Evolutionary conservation across 2,888 invertebrate species (phyloP).

Genomic region (Oeneis ivallda): DNA sequence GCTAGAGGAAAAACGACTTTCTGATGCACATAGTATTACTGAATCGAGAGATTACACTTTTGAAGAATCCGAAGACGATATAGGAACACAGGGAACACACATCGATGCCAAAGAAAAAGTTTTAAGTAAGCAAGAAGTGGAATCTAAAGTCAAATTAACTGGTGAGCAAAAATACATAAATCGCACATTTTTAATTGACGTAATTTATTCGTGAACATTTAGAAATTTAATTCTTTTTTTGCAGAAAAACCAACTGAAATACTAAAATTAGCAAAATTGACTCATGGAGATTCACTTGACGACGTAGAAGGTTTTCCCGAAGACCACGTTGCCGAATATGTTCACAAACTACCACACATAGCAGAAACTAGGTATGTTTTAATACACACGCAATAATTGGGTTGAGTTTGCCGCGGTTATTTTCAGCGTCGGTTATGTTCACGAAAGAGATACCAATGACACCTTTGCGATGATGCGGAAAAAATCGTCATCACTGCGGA

Average conservation of each 20-base stretch:
- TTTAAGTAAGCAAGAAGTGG: conserved; percentile 57
- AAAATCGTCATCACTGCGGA: too few relatives aligned
- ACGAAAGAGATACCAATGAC: too few relatives aligned
- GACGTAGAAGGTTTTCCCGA: conserved; percentile 79
- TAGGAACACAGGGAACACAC: conserved; percentile 71
- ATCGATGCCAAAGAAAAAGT: conserved; percentile 62
- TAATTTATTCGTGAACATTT: background rate
- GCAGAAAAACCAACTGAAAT: conserved; percentile 56
- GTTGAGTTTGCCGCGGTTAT: too few relatives aligned
- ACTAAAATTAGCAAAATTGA: conserved; percentile 60
- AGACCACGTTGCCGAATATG: conserved; percentile 72
- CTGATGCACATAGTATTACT: conserved; percentile 76
- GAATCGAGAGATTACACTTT: conserved; percentile 79
- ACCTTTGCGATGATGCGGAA: too few relatives aligned
- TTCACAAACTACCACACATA: conserved; percentile 74
- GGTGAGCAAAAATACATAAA: background rate
- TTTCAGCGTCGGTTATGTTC: too few relatives aligned
- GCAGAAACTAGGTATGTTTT: conserved; percentile 67
- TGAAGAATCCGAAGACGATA: conserved; percentile 79
- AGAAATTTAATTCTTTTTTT: conserved; percentile 34
- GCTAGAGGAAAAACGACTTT: conserved; percentile 73
- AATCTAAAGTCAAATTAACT: conserved; percentile 37
- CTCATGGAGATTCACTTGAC: conserved; percentile 77
- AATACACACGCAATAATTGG: too few relatives aligned
- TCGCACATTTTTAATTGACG: background rate